Evolutionary conservation across 2,888 invertebrate genomes (phyloP).

Genomic region (Globia sparganii): DNA sequence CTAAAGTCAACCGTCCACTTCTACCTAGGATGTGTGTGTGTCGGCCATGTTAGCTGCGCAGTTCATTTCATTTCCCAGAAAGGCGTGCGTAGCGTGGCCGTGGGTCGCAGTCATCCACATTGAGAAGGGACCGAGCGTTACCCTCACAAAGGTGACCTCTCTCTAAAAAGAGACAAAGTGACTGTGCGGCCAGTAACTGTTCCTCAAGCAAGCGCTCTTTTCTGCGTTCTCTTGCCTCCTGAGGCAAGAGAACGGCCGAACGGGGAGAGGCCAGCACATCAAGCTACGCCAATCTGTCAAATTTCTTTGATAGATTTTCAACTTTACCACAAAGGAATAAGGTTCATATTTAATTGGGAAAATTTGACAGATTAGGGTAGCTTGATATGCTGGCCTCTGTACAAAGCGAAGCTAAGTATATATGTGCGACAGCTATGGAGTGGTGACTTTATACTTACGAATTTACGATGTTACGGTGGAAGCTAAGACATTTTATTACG

Average conservation of each 20-base stretch:
- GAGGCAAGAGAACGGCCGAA: neutral
- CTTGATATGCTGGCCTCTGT: too few species aligned
- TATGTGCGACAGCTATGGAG: neutral
- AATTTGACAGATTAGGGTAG: too few species aligned
- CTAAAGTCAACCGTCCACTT: neutral
- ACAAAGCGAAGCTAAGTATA: neutral
- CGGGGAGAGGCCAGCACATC: too few species aligned
- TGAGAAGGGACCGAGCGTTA: neutral
- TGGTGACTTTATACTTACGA: neutral
- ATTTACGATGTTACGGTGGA: conserved; percentile 40
- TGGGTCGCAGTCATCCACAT: neutral
- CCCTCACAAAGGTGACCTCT: neutral
- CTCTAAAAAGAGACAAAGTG: neutral
- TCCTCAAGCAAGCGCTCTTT: too few species aligned
- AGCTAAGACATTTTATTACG: conserved; percentile 48
- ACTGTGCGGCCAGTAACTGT: neutral
- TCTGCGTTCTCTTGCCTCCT: too few species aligned
- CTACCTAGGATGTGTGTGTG: neutral
- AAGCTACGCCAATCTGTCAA: too few species aligned
- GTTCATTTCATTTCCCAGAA: neutral
- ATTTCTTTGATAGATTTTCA: too few species aligned
- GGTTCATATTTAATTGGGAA: too few species aligned
- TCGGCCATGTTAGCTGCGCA: neutral
- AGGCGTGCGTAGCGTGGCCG: neutral
- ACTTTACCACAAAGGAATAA: too few species aligned